Base-by-base conservation (phyloP, 2,888 invertebrate genomes). In the Amphipoea oculea region DNA sequence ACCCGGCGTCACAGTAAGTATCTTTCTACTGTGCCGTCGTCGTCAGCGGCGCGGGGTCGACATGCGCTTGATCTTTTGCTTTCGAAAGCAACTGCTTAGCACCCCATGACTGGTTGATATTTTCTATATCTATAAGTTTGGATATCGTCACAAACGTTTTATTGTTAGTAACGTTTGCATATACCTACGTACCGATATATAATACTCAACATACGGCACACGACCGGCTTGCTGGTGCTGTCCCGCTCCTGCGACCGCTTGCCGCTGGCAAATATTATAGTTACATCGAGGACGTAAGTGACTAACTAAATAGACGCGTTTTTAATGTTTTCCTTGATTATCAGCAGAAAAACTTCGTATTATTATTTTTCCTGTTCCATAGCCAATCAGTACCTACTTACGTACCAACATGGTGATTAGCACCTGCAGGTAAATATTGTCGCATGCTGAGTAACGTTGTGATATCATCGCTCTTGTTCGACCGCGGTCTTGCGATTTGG, bases 241-340 rank as follows among this genome's bases (percentile, higher is more conserved):
- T 60, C 60, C 12, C 29, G 29, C 29, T 29, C 29, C 29, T 29
- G 29, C 29, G 20, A 51, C 69, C 23, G 48, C 51, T 70, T 36
- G 51, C 36, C 23, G 14, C 23, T 36, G 20, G 69, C 23, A 51
- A 9, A 36, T 36, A 51, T 36, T 11, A 3, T 11, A 20, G 23
- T 36, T 51, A 2, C 51, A 11, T n/a, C 20, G 36, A 29, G 23
- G 51, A 69, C 12, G 48, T 48, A 20, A 17, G 48, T 36, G 48
- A 69, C 48, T 48, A 48, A 69, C 29, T 23, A 23, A 57, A 48
- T 45, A 17, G 17, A 48, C 45, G 11, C 11, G 68, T 29, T 29
- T 20, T 45, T 54, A 54, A 54, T 68, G 68, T 68, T 69, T 69
- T 69, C 48, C 48, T 69, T 69, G 68, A 29, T 11, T 20, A 48